Evolutionary conservation across 2,113 vertebrate species (phyloP), one percentile per base, ranked within the genome.

Genomic region (Puma concolor): DNA sequence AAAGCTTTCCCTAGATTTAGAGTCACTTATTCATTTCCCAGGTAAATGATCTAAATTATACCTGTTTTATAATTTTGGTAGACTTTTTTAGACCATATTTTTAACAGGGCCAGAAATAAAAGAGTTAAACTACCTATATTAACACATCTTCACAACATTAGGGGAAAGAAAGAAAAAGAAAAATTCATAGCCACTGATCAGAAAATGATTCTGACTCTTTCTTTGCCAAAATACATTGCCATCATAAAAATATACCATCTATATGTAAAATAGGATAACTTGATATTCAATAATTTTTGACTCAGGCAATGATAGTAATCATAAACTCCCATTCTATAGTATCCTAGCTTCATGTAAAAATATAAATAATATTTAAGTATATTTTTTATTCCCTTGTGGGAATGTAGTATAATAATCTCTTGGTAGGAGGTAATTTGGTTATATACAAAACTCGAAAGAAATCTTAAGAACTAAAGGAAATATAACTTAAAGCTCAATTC

Each of bases 401-500:
- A 86, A 44, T 60, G 7, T 15, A 52, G 76, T 38, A 44, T 38
- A 8, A 89, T 60, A 41, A 84, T 3, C 33, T 12, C 4, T 77
- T 90, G 6, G 33, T 9, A 77, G 19, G 9, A 97, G 5, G 9
- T 38, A 85, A 91, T 13, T 93, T 7, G 90, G 57, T 91, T 10
- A 57, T 31, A 96, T 36, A 81, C 85, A 76, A 97, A 54, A 23
- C 94, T 74, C 7, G 6, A 83, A 88, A 4, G 0, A 88, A 95
- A 19, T 60, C 14, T 60, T 84, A 81, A 77, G 21, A 72, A 93
- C 27, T 83, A 80, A 94, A 71, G 31, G 8, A 95, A 69, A 50
- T 84, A 71, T 60, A 94, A 54, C 27, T 96, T 83, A 77, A 88
- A 91, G 33, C 27, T 93, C 64, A 63, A 67, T n/a, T 93, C 12